Conservation (phyloP, 2,888 invertebrate genomes). For the Zaprionus bogoriensis region DNA sequence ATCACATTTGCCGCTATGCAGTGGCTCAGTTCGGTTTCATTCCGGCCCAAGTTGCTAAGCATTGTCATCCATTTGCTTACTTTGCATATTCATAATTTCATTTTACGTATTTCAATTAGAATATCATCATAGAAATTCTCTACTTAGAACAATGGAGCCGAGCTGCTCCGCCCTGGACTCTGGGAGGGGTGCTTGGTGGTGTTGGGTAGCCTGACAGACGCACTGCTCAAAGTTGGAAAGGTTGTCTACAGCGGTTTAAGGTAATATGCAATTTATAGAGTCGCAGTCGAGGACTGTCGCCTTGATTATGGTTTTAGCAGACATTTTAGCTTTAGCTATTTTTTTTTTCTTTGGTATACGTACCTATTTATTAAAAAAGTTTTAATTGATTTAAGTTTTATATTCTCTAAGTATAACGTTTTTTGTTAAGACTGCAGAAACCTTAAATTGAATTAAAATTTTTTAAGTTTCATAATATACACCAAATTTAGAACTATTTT, state of each 20-base stretch:
- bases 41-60: slow-evolving; percentile 67
- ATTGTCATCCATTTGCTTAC: slow-evolving; percentile 78
- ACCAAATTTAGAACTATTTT: no score
- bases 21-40: slow-evolving; percentile 37
- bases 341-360: no score
- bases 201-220: background rate
- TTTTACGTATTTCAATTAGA: slow-evolving; percentile 78
- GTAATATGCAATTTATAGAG: slow-evolving; percentile 20
- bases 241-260: slow-evolving; percentile 12
- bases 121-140: slow-evolving; percentile 69
- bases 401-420: no score
- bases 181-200: background rate
- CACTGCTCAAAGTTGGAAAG: slow-evolving; percentile 12
- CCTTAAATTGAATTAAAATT: no score
- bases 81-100: slow-evolving; percentile 80
- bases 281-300: background rate
- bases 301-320: background rate
- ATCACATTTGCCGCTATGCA: slow-evolving; percentile 65
- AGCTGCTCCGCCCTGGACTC: slow-evolving; percentile 5
- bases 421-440: no score
- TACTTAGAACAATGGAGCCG: slow-evolving; percentile 60
- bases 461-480: no score
- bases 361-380: no score
- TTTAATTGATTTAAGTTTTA: no score
- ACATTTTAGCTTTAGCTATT: no score